Evolutionary conservation across 2,797 vertebrate species (phyloP).

Genomic region (Esox lucius): DNA sequence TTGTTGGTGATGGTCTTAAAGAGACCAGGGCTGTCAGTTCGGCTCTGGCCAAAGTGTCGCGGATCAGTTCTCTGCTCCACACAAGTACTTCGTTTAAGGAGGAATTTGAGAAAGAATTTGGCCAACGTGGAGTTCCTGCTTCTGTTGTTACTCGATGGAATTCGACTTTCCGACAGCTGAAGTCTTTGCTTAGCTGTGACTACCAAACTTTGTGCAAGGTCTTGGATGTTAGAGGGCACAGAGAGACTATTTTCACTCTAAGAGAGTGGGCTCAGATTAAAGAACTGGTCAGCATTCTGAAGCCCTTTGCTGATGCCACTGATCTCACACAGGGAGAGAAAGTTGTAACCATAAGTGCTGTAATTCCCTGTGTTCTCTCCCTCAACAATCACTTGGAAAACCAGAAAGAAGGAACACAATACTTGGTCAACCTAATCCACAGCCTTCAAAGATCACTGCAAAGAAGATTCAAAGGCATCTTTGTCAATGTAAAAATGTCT

Average conservation of each 20-base stretch:
- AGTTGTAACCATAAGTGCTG: constrained; percentile 10
- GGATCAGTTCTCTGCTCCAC: no score
- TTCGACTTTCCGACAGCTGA: constrained; percentile 25
- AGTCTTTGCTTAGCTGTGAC: constrained; percentile 24
- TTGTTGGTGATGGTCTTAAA: constrained; percentile 23
- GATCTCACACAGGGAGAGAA: no score
- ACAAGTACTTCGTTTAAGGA: constrained; percentile 26
- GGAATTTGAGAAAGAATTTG: constrained; percentile 21
- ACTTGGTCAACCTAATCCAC: constrained; percentile 17
- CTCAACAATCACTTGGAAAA: constrained; percentile 17
- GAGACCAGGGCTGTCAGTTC: constrained; percentile 13
- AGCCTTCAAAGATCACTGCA: constrained; percentile 25
- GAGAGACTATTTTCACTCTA: constrained; percentile 25
- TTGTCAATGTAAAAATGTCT: constrained; percentile 20
- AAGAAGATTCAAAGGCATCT: constrained; percentile 29
- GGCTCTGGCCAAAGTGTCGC: constrained; percentile 11
- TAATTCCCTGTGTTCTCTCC: constrained; percentile 5
- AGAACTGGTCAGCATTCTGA: constrained; percentile 20
- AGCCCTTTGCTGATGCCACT: constrained; percentile 25
- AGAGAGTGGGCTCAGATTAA: constrained; percentile 27
- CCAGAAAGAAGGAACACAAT: background rate
- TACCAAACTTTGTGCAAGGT: constrained; percentile 23
- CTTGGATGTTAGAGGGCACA: constrained; percentile 18
- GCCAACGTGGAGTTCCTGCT: constrained; percentile 25
- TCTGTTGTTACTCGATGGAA: constrained; percentile 25